Evolutionary conservation across 2,888 invertebrate genomes (phyloP).

Genomic region (Muschampia plurimacula): DNA sequence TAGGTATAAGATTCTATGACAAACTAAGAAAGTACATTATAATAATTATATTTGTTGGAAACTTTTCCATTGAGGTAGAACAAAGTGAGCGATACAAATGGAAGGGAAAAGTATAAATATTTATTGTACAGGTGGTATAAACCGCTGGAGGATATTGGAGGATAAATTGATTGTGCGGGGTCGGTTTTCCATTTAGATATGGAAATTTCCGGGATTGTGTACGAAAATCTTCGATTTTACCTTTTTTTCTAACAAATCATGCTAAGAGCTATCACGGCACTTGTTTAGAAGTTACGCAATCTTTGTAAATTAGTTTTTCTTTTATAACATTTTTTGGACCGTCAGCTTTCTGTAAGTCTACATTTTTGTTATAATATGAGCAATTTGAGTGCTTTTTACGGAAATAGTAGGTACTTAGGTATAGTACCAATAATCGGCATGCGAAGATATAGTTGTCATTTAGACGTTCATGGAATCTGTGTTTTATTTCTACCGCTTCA

Average conservation of each 20-base stretch:
- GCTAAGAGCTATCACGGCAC: conserved; percentile 59
- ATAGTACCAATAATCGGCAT: neutral
- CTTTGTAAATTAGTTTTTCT: conserved; percentile 48
- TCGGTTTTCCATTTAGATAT: conserved; percentile 86
- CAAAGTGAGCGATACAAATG: conserved; percentile 71
- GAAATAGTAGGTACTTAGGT: neutral
- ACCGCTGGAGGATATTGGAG: conserved; percentile 84
- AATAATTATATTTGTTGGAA: conserved; percentile 42
- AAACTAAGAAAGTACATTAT: conserved; percentile 33
- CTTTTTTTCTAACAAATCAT: conserved; percentile 79
- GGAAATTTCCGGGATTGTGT: conserved; percentile 85
- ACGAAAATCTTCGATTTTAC: conserved; percentile 83
- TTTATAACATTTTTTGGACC: neutral
- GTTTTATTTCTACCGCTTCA: too few species aligned
- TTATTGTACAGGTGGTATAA: conserved; percentile 85
- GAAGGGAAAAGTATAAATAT: conserved; percentile 82
- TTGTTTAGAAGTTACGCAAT: conserved; percentile 56
- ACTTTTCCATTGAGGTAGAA: conserved; percentile 51
- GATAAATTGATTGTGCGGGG: conserved; percentile 86
- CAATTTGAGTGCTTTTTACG: neutral
- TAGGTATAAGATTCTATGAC: conserved; percentile 3
- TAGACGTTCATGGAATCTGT: too few species aligned
- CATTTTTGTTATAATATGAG: neutral
- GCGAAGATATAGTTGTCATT: neutral
- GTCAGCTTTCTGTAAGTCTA: neutral